A percentile compares a stretch with the other conserved stretches of the same genome.
Evolutionary conservation across 2,113 vertebrate genomes (phyloP).

Genomic region (Pheucticus melanocephalus): DNA sequence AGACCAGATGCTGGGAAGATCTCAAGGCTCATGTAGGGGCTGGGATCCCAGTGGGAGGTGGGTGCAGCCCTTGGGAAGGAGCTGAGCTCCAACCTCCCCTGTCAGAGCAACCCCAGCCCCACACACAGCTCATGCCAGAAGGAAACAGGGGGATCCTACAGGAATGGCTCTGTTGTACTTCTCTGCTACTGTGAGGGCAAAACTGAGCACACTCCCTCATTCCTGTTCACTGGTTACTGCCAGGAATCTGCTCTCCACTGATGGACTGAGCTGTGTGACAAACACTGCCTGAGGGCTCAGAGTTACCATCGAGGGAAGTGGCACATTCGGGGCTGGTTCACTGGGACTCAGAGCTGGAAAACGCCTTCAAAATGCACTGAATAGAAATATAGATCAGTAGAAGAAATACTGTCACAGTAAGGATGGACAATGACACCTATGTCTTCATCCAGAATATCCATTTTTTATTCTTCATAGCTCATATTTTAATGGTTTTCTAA

Average conservation of each 20-base stretch:
- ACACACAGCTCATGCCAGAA: accelerated
- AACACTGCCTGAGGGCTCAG: neutral
- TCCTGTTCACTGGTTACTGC: neutral
- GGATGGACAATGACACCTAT: neutral
- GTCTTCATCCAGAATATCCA: neutral
- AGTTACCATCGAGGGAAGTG: accelerated
- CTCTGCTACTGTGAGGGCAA: neutral
- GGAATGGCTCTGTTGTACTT: neutral
- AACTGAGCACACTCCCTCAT: accelerated
- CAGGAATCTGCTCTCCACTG: neutral
- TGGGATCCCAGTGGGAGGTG: accelerated
- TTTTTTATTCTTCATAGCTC: neutral
- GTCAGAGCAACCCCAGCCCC: neutral
- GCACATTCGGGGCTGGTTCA: neutral
- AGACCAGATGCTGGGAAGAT: neutral
- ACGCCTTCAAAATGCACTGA: neutral
- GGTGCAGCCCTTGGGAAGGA: neutral
- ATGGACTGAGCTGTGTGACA: neutral
- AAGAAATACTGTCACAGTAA: neutral
- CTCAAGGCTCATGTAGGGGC: accelerated
- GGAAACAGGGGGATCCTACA: accelerated
- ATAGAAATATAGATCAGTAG: neutral
- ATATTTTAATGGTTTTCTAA: neutral
- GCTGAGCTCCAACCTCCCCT: neutral
- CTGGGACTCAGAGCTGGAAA: neutral